Percentiles rank a stretch among this genome's conserved stretches.
Conservation (phyloP, 2,888 invertebrate species). For the Lochmaea capreae region DNA sequence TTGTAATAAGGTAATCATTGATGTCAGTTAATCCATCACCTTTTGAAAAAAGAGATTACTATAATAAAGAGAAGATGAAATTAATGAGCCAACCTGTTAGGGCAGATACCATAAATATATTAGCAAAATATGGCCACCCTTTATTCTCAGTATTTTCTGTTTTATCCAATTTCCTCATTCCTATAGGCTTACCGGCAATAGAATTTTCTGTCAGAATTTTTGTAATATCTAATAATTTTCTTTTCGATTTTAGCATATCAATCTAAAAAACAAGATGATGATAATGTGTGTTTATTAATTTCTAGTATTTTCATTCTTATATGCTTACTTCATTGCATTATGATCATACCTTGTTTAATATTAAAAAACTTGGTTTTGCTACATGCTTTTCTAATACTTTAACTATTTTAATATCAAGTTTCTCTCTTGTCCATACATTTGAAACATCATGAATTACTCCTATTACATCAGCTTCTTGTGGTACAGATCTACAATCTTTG, state of each 20-base stretch:
- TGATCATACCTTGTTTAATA: slow-evolving; percentile 86
- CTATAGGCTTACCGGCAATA: slow-evolving; percentile 58
- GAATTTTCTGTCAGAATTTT: slow-evolving; percentile 74
- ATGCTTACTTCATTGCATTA: not conserved
- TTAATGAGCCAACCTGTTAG: slow-evolving; percentile 69
- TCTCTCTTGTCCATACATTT: slow-evolving; percentile 75
- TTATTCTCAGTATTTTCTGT: slow-evolving; percentile 49
- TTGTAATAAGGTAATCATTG: slow-evolving; percentile 72
- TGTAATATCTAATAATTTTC: slow-evolving; percentile 79
- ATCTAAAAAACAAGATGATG: slow-evolving; percentile 67
- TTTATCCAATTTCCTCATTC: slow-evolving; percentile 45
- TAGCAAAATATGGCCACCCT: slow-evolving; percentile 83
- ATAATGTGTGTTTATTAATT: not conserved
- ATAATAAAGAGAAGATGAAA: slow-evolving; percentile 16
- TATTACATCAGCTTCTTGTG: slow-evolving; percentile 81
- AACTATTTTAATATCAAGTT: slow-evolving; percentile 77
- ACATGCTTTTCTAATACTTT: slow-evolving; percentile 74
- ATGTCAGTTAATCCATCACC: slow-evolving; percentile 62
- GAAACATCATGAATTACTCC: slow-evolving; percentile 89
- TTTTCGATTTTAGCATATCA: slow-evolving; percentile 77
- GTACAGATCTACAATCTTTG: slow-evolving; percentile 71
- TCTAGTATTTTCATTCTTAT: not conserved
- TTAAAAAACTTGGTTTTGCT: slow-evolving; percentile 76
- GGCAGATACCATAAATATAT: slow-evolving; percentile 94
- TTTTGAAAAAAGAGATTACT: slow-evolving; percentile 39